Evolutionary conservation across 2,888 invertebrate species (phyloP).

Genomic region (Cyaniris semiargus): DNA sequence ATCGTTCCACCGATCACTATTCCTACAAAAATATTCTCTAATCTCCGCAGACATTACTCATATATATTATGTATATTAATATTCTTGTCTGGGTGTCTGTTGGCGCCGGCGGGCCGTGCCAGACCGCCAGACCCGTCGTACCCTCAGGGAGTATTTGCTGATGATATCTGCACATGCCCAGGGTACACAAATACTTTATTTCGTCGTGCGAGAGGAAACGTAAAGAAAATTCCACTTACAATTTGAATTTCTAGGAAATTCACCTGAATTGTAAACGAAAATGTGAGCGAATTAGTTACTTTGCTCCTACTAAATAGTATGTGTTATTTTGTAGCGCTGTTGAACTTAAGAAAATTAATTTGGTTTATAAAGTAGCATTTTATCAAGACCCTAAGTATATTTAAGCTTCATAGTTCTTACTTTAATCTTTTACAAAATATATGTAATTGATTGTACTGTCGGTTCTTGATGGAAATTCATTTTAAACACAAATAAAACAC

Average conservation of each 20-base stretch:
- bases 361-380: no score
- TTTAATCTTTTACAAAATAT: no score
- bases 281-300: background rate
- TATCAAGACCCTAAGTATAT: background rate
- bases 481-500: no score
- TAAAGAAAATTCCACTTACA: background rate
- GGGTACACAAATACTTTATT: background rate
- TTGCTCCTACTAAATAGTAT: background rate
- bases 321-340: background rate
- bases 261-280: background rate
- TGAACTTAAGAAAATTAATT: background rate
- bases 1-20: background rate
- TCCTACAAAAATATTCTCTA: background rate
- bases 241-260: background rate
- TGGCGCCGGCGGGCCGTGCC: slow-evolving; percentile 20
- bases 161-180: slow-evolving; percentile 11
- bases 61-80: slow-evolving; percentile 20
- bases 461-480: no score
- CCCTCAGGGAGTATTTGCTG: background rate
- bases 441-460: no score
- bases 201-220: background rate
- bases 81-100: slow-evolving; percentile 5
- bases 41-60: slow-evolving; percentile 14
- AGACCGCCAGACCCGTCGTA: background rate
- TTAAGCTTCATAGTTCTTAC: no score